Evolutionary conservation across 1,140 invertebrate genomes (phyloP).

Genomic region (Drosophila oshimai): DNA sequence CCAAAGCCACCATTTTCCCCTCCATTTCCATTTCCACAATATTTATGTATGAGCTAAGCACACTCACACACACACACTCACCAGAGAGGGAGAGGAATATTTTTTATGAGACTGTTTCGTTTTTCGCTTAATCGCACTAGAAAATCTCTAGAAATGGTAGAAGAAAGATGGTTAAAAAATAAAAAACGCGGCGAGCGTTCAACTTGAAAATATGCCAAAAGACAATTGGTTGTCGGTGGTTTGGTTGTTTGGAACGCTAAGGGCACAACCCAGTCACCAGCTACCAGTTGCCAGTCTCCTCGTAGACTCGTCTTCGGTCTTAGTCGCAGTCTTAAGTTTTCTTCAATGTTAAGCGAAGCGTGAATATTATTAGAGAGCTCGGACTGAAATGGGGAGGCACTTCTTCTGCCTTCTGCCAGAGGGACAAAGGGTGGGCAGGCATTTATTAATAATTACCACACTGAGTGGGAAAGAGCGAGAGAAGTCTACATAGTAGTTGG

Average conservation of each 20-base stretch:
- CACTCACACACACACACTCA: conserved; percentile 20
- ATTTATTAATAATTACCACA: conserved; percentile 80
- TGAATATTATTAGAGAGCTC: conserved; percentile 70
- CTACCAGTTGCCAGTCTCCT: conserved; percentile 4
- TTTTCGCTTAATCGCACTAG: conserved; percentile 76
- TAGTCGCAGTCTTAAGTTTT: conserved; percentile 46
- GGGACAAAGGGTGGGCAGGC: conserved; percentile 36
- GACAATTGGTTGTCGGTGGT: conserved; percentile 70
- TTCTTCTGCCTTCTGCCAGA: not conserved
- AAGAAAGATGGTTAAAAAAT: conserved; percentile 15
- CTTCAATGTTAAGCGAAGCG: conserved; percentile 75
- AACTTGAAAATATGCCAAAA: conserved; percentile 80
- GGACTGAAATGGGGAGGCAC: conserved; percentile 4
- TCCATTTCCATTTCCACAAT: conserved; percentile 9
- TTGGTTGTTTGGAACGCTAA: conserved; percentile 48
- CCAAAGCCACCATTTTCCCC: conserved; percentile 57
- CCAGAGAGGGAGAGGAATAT: conserved; percentile 36
- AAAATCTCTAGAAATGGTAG: conserved; percentile 65
- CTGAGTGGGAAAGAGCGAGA: conserved; percentile 15
- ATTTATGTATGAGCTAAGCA: conserved; percentile 34
- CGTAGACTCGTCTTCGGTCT: not conserved
- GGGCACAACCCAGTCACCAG: conserved; percentile 53
- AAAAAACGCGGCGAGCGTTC: conserved; percentile 65
- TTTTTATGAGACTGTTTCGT: conserved; percentile 74
- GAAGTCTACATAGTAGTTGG: conserved; percentile 38